phyloP scores from a whole-genome alignment of 1,140 invertebrate genomes.

The Amphibalanus amphitrite region DNA sequence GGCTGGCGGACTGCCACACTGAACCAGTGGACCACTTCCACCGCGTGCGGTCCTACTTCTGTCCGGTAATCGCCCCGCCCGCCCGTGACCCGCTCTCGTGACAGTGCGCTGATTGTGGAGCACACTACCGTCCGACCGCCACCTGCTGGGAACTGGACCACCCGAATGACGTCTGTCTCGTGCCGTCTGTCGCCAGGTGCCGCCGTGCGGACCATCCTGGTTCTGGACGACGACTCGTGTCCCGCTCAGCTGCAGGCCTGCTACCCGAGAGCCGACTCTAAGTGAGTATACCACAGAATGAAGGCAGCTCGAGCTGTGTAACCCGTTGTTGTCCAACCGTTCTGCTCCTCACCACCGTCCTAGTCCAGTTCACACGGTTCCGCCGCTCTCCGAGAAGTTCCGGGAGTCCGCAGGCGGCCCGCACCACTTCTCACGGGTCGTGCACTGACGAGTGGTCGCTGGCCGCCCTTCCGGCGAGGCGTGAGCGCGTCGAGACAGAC shows the following conservation, averaged over 20 bases:
- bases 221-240: constrained; percentile 67
- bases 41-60: not conserved
- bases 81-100: not conserved
- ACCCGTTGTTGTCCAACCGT: too few species aligned
- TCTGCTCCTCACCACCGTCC: too few species aligned
- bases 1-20: too few species aligned
- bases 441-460: too few species aligned
- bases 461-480: too few species aligned
- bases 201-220: constrained; percentile 46
- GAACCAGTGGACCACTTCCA: too few species aligned
- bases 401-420: too few species aligned
- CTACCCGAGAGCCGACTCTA: constrained; percentile 62
- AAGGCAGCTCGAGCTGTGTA: not conserved
- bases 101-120: not conserved
- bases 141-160: not conserved
- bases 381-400: too few species aligned
- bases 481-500: not conserved
- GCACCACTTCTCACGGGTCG: too few species aligned
- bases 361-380: too few species aligned
- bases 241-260: constrained; percentile 77
- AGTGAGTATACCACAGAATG: not conserved
- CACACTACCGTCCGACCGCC: not conserved
- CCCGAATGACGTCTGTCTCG: not conserved
- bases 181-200: constrained; percentile 24
- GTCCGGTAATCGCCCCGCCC: not conserved